Conservation (phyloP, 23 tunicate species). For the Trididemnum miniatum region DNA sequence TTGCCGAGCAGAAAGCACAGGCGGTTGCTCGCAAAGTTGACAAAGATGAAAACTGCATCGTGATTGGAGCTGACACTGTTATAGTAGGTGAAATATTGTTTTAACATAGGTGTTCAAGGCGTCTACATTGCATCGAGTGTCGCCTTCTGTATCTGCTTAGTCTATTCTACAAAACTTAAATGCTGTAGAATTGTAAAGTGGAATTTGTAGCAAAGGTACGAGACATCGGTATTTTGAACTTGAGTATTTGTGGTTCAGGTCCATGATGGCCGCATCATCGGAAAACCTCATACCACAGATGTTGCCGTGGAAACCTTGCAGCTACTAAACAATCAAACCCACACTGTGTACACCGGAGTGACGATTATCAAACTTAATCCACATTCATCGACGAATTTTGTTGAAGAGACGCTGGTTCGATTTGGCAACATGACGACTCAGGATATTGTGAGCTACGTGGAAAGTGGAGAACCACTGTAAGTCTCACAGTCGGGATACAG, state of each 20-base stretch:
- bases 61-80: constrained; percentile 91
- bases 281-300: constrained; percentile 77
- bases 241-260: constrained; percentile 29
- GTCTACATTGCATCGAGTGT: no score
- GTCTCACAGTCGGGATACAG: neutral
- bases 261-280: constrained; percentile 58
- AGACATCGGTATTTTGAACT: no score
- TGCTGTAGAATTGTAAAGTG: no score
- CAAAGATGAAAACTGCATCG: constrained; percentile 26
- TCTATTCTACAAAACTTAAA: no score
- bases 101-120: no score
- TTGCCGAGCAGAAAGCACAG: constrained; percentile 72
- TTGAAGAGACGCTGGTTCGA: constrained; percentile 57
- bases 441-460: constrained; percentile 64
- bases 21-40: constrained; percentile 41
- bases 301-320: constrained; percentile 59
- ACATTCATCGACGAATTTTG: constrained; percentile 31
- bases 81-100: constrained; percentile 56
- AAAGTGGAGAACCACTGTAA: constrained; percentile 85
- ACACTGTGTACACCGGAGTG: constrained; percentile 78
- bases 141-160: no score
- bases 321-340: constrained; percentile 46
- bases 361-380: constrained; percentile 37
- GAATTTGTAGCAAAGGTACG: no score
- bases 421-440: constrained; percentile 47